phyloP scores from a whole-genome alignment of 37 sponge, comb jelly and placozoan genomes.

The Hormiphora californensis region DNA sequence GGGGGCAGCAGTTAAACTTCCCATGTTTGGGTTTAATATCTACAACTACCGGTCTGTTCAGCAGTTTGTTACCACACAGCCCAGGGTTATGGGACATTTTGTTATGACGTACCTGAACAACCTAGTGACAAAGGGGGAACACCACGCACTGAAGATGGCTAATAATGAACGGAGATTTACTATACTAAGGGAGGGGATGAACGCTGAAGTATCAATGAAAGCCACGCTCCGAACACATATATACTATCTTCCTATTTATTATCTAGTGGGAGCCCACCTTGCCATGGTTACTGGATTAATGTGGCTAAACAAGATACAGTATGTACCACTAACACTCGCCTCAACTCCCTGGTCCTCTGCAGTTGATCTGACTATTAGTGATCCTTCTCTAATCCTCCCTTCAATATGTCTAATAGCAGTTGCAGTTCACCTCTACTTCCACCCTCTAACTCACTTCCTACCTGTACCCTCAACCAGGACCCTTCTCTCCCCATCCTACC shows the following conservation, averaged over 20 bases:
- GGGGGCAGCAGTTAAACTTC: neutral
- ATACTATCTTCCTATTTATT: neutral
- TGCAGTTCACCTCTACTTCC: neutral
- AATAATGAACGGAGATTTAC: slow-evolving; percentile 39
- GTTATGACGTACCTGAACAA: slow-evolving; percentile 47
- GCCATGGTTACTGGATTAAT: neutral
- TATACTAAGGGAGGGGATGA: slow-evolving; percentile 2
- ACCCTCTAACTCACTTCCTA: neutral
- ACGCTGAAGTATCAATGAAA: neutral
- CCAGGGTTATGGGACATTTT: slow-evolving; percentile 23
- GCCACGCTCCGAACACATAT: neutral
- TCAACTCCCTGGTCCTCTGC: slow-evolving; percentile 17
- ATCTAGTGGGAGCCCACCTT: neutral
- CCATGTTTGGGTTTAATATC: slow-evolving; percentile 7
- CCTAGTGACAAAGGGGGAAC: slow-evolving; percentile 24
- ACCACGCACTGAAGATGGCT: slow-evolving; percentile 18
- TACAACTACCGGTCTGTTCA: slow-evolving; percentile 29
- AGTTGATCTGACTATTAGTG: slow-evolving; percentile 1
- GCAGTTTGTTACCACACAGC: neutral
- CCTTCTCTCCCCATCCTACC: too few relatives aligned
- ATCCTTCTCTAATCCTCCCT: slow-evolving; percentile 22
- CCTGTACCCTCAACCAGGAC: neutral
- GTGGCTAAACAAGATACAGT: slow-evolving; percentile 35
- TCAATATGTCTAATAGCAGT: neutral
- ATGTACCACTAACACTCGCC: slow-evolving; percentile 25